These are phyloP conservation scores for Tinea trinotella DNA, from an alignment of 2,888 invertebrate species.

Conservation along the genomic window DNA sequence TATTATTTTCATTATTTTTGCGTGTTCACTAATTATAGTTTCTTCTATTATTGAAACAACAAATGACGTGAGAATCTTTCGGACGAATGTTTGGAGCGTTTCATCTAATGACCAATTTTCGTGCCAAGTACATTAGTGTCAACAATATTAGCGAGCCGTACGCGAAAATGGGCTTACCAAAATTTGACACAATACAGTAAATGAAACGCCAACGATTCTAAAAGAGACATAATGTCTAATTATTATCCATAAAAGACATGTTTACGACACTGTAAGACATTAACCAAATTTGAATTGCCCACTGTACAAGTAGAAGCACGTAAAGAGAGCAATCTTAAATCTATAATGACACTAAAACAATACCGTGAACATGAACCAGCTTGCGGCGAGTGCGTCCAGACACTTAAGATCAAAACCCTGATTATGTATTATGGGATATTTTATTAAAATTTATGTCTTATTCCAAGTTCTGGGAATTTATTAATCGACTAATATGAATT, in stretches of 20 bases:
- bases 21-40: conserved; percentile 20
- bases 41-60: conserved; percentile 10
- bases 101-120: conserved; percentile 5
- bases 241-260: conserved; percentile 18
- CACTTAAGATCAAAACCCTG: conserved; percentile 48
- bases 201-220: conserved; percentile 12
- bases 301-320: conserved; percentile 29
- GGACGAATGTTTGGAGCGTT: not conserved
- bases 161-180: not conserved
- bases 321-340: conserved; percentile 36
- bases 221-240: conserved; percentile 16
- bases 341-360: conserved; percentile 44
- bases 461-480: conserved; percentile 63
- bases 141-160: not conserved
- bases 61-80: conserved; percentile 22
- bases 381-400: conserved; percentile 20
- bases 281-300: conserved; percentile 19
- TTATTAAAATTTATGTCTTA: conserved; percentile 71
- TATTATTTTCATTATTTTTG: conserved; percentile 57
- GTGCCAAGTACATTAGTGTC: conserved; percentile 1
- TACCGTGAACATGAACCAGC: conserved; percentile 31
- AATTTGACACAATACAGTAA: conserved; percentile 1
- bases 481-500: conserved; percentile 70
- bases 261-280: conserved; percentile 7
- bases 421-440: conserved; percentile 58